Evolutionary conservation across 2,113 vertebrate species (phyloP), one percentile per base, ranked within the genome.

Genomic region (Actenoides lindsayi): DNA sequence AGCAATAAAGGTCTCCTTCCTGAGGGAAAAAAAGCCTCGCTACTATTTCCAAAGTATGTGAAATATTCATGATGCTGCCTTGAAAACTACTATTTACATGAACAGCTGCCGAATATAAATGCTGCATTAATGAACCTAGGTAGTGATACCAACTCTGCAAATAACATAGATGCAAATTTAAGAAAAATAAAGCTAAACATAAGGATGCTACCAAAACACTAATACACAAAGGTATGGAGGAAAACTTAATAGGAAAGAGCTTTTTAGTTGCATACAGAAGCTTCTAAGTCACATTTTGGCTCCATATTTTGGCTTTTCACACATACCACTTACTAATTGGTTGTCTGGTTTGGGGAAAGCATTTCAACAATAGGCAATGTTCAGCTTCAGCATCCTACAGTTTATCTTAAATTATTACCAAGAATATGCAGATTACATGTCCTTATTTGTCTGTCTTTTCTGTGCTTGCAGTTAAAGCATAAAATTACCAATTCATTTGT

Each of bases 61-160:
- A 96, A 93, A 93, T 96, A 97, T 87, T 93, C 57, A 90, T 85
- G 79, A 76, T 21, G 24, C 44, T 94, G 70, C 70, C 59, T 90
- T 85, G 70, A 88, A 94, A 90, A 53, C 5, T 2, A 6, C 31
- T 91, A 91, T 85, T 93, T 96, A 85, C 75, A 91, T 27, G 70
- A 93, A 90, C 70, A 57, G n/a, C 35, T 85, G 59, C n/a, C 79
- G 94, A 95, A 93, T 90, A 87, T 62, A 95, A 91, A 93, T 91
- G 74, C 35, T 85, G 50, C 59, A 65, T 91, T 95, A 85, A 79
- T 65, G 62, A 94, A 90, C 46, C 63, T 23, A 79, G 74, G 53
- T 76, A 87, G 53, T 62, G 37, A 27, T 90, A 79, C 62, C 64
- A 89, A 56, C 37, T 84, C 67, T 48, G 39, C 33, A 87, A 90